phyloP scores from a whole-genome alignment of 2,797 vertebrate genomes.

The Paramormyrops hopkinsi region DNA sequence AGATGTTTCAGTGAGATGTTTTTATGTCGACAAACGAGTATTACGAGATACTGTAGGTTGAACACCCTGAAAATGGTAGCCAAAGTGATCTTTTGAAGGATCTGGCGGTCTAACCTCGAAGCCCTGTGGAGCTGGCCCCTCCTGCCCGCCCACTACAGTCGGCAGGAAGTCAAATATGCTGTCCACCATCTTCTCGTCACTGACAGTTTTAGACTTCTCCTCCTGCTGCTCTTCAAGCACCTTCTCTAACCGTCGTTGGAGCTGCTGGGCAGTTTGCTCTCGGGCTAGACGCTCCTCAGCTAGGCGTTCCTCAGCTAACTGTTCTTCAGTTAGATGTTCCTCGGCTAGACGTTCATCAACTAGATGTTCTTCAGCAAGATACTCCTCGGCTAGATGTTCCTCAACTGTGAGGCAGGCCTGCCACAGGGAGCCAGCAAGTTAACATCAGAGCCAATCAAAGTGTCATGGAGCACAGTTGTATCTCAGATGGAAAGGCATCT shows the following conservation, averaged over 20 bases:
- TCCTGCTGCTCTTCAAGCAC: constrained; percentile 56
- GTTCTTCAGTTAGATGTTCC: neutral
- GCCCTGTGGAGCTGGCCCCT: constrained; percentile 66
- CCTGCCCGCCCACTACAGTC: constrained; percentile 63
- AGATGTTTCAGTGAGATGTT: neutral
- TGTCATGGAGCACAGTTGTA: neutral
- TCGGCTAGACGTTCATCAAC: neutral
- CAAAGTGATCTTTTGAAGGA: neutral
- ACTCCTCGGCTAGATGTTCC: neutral
- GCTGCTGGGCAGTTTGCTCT: constrained; percentile 38
- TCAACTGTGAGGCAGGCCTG: constrained; percentile 55
- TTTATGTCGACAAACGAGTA: neutral
- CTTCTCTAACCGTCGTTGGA: constrained; percentile 55
- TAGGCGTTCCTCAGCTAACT: neutral
- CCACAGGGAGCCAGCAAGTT: constrained; percentile 24
- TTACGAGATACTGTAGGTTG: neutral
- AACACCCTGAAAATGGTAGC: neutral
- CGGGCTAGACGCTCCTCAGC: constrained; percentile 43
- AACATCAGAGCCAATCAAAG: neutral
- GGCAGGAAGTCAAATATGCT: constrained; percentile 87
- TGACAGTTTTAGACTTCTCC: constrained; percentile 52
- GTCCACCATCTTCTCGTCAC: constrained; percentile 84
- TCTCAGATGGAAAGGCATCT: neutral
- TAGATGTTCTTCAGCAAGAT: neutral
- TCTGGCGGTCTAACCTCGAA: constrained; percentile 64